Evolutionary conservation across 2,888 invertebrate genomes (phyloP).

Genomic region (Andrena bucephala): DNA sequence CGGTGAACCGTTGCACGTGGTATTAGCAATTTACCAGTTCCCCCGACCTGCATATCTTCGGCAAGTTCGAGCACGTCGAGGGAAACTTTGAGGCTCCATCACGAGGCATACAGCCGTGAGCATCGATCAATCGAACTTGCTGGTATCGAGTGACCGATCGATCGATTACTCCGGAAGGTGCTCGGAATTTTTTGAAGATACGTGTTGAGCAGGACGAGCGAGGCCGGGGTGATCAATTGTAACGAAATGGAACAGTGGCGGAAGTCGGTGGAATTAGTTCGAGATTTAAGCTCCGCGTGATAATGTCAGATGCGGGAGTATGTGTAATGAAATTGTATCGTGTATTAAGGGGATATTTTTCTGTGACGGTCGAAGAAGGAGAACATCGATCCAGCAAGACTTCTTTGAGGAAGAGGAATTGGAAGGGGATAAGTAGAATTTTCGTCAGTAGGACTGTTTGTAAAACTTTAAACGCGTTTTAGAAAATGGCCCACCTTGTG

Average conservation of each 20-base stretch:
- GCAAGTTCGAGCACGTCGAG: conserved; percentile 25
- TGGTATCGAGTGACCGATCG: conserved; percentile 63
- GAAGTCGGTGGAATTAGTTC: neutral
- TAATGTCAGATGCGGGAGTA: too few species aligned
- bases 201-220: conserved; percentile 10
- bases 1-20: conserved; percentile 25
- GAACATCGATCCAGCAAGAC: too few species aligned
- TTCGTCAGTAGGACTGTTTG: neutral
- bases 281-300: too few species aligned
- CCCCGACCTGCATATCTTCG: conserved; percentile 35
- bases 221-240: neutral
- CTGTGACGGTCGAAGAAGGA: too few species aligned
- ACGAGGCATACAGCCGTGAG: conserved; percentile 24
- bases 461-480: neutral
- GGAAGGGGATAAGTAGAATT: neutral
- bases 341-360: too few species aligned
- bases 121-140: conserved; percentile 71
- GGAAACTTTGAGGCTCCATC: conserved; percentile 66
- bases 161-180: conserved; percentile 54
- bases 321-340: too few species aligned
- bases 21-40: conserved; percentile 50
- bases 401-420: too few species aligned
- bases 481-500: too few species aligned
- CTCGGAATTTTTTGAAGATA: conserved; percentile 43
- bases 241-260: neutral